Percentiles rank a stretch among this genome's conserved stretches.
These are phyloP conservation scores for Eudasyphora cyanicolor DNA, from an alignment of 2,888 invertebrate species.

Conservation along the genomic window DNA sequence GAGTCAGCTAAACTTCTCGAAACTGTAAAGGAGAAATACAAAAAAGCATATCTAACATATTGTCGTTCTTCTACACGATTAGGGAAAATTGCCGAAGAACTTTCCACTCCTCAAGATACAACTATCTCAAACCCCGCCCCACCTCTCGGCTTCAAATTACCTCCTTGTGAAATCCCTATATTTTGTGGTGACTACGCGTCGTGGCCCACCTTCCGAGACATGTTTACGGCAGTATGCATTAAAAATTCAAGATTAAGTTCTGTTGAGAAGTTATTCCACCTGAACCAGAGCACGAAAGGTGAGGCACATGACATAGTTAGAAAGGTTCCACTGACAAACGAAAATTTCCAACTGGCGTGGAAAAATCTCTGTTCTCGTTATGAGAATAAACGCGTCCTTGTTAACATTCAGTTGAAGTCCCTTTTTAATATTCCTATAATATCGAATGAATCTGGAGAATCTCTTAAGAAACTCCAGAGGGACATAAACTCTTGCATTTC, in stretches of 20 bases:
- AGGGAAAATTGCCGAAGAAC: too few species aligned
- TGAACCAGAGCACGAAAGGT: not conserved
- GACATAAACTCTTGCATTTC: not conserved
- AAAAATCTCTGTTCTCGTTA: not conserved
- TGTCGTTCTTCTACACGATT: too few species aligned
- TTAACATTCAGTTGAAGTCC: too few species aligned
- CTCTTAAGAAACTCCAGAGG: not conserved
- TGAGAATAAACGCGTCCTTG: too few species aligned
- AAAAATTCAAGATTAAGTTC: not conserved
- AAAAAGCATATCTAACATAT: too few species aligned
- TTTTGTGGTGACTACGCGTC: too few species aligned
- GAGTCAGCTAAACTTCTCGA: too few species aligned
- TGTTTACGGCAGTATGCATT: not conserved
- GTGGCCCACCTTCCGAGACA: not conserved
- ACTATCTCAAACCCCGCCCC: not conserved
- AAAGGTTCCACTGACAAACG: not conserved
- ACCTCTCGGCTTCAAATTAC: not conserved
- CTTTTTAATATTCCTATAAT: not conserved
- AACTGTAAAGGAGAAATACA: too few species aligned
- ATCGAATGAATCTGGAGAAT: not conserved
- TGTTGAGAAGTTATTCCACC: too few species aligned
- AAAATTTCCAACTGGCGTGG: not conserved
- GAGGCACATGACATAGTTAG: not conserved
- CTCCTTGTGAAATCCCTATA: not conserved
- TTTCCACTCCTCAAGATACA: too few species aligned